Conservation (phyloP, 1,140 invertebrate genomes). For the Pachyrhynchus sulphureomaculatus region DNA sequence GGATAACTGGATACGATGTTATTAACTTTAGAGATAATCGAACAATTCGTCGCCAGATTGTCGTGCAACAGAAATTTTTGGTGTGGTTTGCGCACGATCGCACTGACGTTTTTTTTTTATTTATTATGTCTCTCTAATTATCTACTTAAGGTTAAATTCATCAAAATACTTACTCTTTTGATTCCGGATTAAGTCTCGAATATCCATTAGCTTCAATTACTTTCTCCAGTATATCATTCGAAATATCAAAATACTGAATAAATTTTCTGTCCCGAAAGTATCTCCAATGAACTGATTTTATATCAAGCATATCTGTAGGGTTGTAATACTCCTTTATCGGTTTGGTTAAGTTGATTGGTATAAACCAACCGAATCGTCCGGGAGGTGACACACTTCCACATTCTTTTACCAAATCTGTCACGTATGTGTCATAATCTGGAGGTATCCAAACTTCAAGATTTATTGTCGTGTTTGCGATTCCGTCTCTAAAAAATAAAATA, state of each 20-base stretch:
- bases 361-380: constrained; percentile 74
- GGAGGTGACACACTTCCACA: constrained; percentile 61
- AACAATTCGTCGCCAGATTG: too few relatives aligned
- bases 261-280: constrained; percentile 53
- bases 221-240: constrained; percentile 22
- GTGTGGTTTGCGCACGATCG: too few relatives aligned
- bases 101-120: too few relatives aligned
- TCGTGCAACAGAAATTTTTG: too few relatives aligned
- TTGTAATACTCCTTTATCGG: constrained; percentile 36
- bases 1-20: too few relatives aligned
- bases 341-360: constrained; percentile 54
- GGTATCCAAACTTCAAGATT: constrained; percentile 72
- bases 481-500: constrained; percentile 40
- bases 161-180: constrained; percentile 20
- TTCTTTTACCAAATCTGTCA: constrained; percentile 56
- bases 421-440: constrained; percentile 58
- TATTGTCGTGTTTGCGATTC: constrained; percentile 62
- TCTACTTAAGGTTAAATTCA: too few relatives aligned
- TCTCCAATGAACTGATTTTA: constrained; percentile 54
- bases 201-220: background rate
- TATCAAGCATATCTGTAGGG: constrained; percentile 18
- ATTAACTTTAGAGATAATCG: too few relatives aligned
- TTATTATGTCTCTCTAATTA: too few relatives aligned
- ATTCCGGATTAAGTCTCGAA: background rate
- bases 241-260: constrained; percentile 53